phyloP scores from a whole-genome alignment of 2,797 vertebrate species.

The Sylvia borin region DNA sequence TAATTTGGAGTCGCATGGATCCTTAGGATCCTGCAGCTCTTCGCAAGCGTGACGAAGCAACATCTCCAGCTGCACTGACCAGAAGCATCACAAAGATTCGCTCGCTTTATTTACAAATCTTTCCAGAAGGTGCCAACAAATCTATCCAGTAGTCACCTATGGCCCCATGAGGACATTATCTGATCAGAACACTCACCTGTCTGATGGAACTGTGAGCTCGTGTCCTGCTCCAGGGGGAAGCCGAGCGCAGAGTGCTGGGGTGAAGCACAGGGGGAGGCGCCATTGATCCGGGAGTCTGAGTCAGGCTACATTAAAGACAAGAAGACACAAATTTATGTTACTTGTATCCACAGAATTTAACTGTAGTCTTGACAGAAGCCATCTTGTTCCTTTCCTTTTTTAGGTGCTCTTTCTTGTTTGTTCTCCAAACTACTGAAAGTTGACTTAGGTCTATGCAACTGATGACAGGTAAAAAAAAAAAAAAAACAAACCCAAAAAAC shows the following conservation, averaged over 20 bases:
- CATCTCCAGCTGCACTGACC: not conserved
- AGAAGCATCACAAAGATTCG: not conserved
- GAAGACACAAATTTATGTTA: not conserved
- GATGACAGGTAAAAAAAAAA: rapidly evolving
- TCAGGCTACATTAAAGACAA: slow-evolving; percentile 81
- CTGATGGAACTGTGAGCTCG: slow-evolving; percentile 80
- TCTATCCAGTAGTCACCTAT: not conserved
- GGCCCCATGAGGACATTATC: not conserved
- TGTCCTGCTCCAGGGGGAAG: slow-evolving; percentile 78
- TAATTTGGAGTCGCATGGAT: not conserved
- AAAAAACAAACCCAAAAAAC: too few relatives aligned
- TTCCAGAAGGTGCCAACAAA: not conserved
- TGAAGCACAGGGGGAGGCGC: slow-evolving; percentile 82
- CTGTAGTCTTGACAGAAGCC: not conserved
- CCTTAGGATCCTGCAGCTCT: not conserved
- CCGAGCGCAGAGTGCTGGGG: slow-evolving; percentile 73
- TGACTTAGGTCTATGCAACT: not conserved
- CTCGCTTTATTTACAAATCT: not conserved
- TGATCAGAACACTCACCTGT: slow-evolving; percentile 79
- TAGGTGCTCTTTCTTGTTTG: not conserved
- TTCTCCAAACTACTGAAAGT: not conserved
- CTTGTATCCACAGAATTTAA: not conserved
- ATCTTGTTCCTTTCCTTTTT: not conserved
- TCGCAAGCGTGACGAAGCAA: not conserved
- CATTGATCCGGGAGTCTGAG: slow-evolving; percentile 86